These are phyloP conservation scores for Trilocha varians DNA, from an alignment of 2,888 invertebrate genomes.

Conservation along the genomic window DNA sequence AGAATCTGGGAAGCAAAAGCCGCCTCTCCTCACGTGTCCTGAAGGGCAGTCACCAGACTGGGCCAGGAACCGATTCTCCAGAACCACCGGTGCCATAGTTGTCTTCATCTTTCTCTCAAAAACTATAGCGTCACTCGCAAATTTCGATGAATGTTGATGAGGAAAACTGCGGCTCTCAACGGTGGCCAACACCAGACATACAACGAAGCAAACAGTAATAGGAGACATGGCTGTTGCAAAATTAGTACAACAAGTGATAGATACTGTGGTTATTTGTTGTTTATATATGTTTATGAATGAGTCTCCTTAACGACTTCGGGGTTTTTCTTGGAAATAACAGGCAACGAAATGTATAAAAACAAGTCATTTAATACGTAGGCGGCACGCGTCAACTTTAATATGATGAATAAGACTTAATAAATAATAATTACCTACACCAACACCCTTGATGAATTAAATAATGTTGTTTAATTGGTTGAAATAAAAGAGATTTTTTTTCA, in stretches of 20 bases:
- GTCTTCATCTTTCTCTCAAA: background rate
- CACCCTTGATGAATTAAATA: too few species aligned
- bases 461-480: too few species aligned
- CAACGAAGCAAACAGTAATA: background rate
- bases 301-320: too few species aligned
- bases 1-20: conserved; percentile 26
- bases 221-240: background rate
- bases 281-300: too few species aligned
- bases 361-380: too few species aligned
- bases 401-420: too few species aligned
- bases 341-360: too few species aligned
- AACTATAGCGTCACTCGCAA: background rate
- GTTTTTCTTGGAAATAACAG: too few species aligned
- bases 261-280: background rate
- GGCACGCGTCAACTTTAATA: too few species aligned
- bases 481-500: too few species aligned
- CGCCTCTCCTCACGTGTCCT: conserved; percentile 21
- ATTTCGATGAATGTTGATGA: background rate
- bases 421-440: too few species aligned
- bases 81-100: background rate
- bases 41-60: conserved; percentile 18
- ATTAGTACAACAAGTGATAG: background rate
- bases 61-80: conserved; percentile 13
- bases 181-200: background rate
- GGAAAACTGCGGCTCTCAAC: background rate